phyloP scores from a whole-genome alignment of 2,113 vertebrate genomes.

The Peromyscus leucopus region DNA sequence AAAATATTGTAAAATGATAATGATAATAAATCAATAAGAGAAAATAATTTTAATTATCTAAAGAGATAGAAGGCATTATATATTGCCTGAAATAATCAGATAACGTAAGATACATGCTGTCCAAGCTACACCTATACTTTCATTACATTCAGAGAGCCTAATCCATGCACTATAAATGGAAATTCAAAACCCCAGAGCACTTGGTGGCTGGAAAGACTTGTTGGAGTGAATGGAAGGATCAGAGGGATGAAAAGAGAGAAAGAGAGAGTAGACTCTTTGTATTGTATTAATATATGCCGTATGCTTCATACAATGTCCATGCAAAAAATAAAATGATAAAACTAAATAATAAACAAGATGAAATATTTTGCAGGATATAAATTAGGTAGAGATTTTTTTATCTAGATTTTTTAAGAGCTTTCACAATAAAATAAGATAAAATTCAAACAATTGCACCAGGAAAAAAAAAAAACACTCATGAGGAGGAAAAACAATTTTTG shows the following conservation, averaged over 20 bases:
- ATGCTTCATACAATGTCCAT: not conserved
- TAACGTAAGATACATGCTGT: not conserved
- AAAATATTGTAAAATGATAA: not conserved
- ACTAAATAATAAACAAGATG: not conserved
- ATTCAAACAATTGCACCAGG: not conserved
- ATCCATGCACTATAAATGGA: not conserved
- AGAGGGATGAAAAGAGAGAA: not conserved
- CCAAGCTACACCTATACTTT: not conserved
- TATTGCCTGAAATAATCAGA: slow-evolving; percentile 39
- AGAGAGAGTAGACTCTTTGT: not conserved
- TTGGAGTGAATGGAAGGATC: not conserved
- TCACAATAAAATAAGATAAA: slow-evolving; percentile 37
- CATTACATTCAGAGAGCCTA: not conserved
- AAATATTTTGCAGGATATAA: not conserved
- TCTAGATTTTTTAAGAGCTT: not conserved
- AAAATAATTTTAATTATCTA: not conserved
- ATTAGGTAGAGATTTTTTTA: slow-evolving; percentile 4
- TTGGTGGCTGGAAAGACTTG: not conserved
- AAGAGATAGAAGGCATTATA: not conserved
- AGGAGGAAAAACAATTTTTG: not conserved
- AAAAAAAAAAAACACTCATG: not conserved
- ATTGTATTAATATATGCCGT: not conserved
- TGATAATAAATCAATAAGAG: not conserved
- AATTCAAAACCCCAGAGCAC: not conserved
- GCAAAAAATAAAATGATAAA: slow-evolving; percentile 27